phyloP scores from a whole-genome alignment of 2,888 invertebrate genomes.

The Eupeodes latifasciatus region DNA sequence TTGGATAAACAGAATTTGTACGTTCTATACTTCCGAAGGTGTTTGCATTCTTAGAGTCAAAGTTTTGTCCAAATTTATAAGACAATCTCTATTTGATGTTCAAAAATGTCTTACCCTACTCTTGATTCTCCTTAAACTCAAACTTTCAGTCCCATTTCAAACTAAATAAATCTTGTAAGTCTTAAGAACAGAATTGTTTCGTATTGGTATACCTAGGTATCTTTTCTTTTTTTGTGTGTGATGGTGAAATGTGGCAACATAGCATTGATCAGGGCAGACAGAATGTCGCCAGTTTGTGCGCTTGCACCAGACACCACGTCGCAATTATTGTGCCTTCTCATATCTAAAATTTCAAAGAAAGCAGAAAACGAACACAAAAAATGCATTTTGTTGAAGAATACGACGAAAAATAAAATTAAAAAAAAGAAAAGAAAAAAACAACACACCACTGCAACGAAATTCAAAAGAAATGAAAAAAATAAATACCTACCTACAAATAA shows the following conservation, averaged over 20 bases:
- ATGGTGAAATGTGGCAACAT: constrained; percentile 86
- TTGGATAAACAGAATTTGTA: background rate
- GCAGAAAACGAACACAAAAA: constrained; percentile 73
- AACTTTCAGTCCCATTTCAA: background rate
- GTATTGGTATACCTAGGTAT: background rate
- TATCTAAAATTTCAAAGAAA: constrained; percentile 75
- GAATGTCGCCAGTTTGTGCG: constrained; percentile 95
- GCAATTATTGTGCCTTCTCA: constrained; percentile 81
- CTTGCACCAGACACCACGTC: constrained; percentile 91
- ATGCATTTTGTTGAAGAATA: constrained; percentile 66
- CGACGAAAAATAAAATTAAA: constrained; percentile 35
- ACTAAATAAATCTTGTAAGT: background rate
- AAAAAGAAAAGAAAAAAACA: constrained; percentile 29
- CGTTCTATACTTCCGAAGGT: background rate
- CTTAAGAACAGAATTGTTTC: background rate
- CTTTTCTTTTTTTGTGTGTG: background rate
- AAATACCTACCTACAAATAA: constrained; percentile 32
- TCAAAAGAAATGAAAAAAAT: constrained; percentile 68
- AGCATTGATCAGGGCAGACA: constrained; percentile 93
- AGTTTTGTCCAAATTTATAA: background rate
- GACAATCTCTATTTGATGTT: too few species aligned
- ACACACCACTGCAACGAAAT: constrained; percentile 52
- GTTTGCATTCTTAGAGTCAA: background rate
- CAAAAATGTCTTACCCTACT: background rate
- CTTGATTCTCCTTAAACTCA: background rate